phyloP scores from a whole-genome alignment of 1,140 invertebrate species.

The Drosophila chauvacae region DNA sequence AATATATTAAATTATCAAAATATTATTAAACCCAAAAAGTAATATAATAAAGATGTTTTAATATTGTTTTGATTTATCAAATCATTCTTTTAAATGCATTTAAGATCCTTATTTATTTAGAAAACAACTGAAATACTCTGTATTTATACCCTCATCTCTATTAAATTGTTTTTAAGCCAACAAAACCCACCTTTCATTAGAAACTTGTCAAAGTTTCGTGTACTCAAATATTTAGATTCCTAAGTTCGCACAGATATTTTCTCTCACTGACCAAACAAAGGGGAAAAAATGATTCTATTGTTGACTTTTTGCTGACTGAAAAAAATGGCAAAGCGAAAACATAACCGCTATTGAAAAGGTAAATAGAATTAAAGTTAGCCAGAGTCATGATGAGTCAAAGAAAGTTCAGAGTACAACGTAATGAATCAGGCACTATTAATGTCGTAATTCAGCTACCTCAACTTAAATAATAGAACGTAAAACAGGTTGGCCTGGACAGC shows the following conservation, averaged over 20 bases:
- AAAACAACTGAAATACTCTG: not conserved
- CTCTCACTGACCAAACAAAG: slow-evolving; percentile 22
- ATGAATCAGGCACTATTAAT: slow-evolving; percentile 14
- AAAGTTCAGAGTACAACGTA: slow-evolving; percentile 26
- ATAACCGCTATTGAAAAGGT: not conserved
- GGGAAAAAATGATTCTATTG: slow-evolving; percentile 37
- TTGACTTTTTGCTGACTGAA: slow-evolving; percentile 16
- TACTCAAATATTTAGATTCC: slow-evolving; percentile 30
- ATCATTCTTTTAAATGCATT: not conserved
- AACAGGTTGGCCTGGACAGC: no score
- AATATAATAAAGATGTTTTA: not conserved
- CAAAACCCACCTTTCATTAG: slow-evolving; percentile 30
- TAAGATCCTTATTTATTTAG: not conserved
- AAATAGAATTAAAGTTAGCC: slow-evolving; percentile 16
- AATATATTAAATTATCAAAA: not conserved
- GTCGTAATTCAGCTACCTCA: not conserved
- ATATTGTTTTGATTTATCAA: not conserved
- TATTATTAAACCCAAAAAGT: not conserved
- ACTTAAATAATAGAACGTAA: not conserved
- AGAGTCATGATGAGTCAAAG: slow-evolving; percentile 21
- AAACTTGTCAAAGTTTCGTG: slow-evolving; percentile 19
- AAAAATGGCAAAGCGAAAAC: slow-evolving; percentile 6
- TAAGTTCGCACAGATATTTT: slow-evolving; percentile 34
- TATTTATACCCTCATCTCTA: not conserved
- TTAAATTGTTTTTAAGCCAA: not conserved